Evolutionary conservation across 2,113 vertebrate genomes (phyloP).

Genomic region (Vimba vimba): DNA sequence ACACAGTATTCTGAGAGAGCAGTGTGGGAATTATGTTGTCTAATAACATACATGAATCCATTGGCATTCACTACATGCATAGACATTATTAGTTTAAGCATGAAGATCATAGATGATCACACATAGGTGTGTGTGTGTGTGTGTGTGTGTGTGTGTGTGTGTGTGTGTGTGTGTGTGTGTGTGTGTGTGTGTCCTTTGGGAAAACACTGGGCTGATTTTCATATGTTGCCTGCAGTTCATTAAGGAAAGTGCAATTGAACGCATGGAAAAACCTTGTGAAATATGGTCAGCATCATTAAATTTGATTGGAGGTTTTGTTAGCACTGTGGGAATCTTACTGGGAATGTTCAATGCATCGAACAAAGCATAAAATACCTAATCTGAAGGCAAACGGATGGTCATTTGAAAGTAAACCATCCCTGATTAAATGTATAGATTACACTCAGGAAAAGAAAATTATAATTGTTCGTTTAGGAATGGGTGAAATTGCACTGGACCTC

Average conservation of each 20-base stretch:
- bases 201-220: background rate
- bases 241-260: slow-evolving; percentile 4
- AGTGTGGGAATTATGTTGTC: background rate
- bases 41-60: background rate
- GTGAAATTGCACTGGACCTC: background rate
- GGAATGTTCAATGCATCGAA: too few species aligned
- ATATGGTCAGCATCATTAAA: background rate
- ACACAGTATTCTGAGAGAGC: background rate
- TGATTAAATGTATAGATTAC: slow-evolving; percentile 23
- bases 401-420: background rate
- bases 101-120: background rate
- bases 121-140: background rate
- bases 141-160: background rate
- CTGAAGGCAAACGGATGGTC: background rate
- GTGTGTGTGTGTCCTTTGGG: background rate
- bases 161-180: background rate
- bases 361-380: background rate
- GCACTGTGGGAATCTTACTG: background rate
- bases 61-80: background rate
- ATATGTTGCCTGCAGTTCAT: background rate
- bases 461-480: background rate
- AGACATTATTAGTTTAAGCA: background rate
- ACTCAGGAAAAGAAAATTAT: background rate
- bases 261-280: background rate
- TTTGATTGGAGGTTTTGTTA: background rate